Evolutionary conservation across 2,888 invertebrate species (phyloP).

Genomic region (Lasius fuliginosus): DNA sequence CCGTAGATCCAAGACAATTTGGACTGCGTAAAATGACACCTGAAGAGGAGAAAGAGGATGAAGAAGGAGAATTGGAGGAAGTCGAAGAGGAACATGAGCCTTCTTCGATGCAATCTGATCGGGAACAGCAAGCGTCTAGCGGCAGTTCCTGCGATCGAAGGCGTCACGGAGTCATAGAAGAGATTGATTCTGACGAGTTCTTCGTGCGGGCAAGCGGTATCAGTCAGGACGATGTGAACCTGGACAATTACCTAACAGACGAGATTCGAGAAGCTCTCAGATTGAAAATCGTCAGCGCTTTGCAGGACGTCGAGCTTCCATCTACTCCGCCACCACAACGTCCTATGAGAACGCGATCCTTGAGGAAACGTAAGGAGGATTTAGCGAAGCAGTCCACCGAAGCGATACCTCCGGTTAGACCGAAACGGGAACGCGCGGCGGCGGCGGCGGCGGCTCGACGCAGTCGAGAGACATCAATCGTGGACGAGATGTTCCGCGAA

Average conservation of each 20-base stretch:
- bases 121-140: slow-evolving; percentile 88
- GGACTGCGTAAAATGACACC: slow-evolving; percentile 55
- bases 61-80: slow-evolving; percentile 72
- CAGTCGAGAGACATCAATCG: slow-evolving; percentile 76
- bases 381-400: slow-evolving; percentile 78
- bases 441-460: slow-evolving; percentile 56
- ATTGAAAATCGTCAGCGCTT: slow-evolving; percentile 89
- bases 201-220: slow-evolving; percentile 94
- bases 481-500: slow-evolving; percentile 68
- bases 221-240: slow-evolving; percentile 93
- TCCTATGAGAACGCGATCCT: slow-evolving; percentile 78
- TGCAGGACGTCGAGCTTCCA: slow-evolving; percentile 87
- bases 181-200: slow-evolving; percentile 95
- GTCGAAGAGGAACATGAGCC: slow-evolving; percentile 77
- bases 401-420: slow-evolving; percentile 85
- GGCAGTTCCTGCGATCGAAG: slow-evolving; percentile 88
- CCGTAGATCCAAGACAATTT: slow-evolving; percentile 79
- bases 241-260: slow-evolving; percentile 92
- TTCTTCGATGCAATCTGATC: slow-evolving; percentile 84
- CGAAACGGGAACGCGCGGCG: slow-evolving; percentile 86
- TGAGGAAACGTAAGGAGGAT: slow-evolving; percentile 79
- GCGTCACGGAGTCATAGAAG: slow-evolving; percentile 91
- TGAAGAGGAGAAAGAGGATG: slow-evolving; percentile 53
- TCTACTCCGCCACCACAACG: slow-evolving; percentile 80
- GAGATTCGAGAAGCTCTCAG: slow-evolving; percentile 94